A percentile compares a stretch with the other conserved stretches of the same genome.
phyloP scores from a whole-genome alignment of 1,140 invertebrate genomes.

The Zaprionus ornatus region DNA sequence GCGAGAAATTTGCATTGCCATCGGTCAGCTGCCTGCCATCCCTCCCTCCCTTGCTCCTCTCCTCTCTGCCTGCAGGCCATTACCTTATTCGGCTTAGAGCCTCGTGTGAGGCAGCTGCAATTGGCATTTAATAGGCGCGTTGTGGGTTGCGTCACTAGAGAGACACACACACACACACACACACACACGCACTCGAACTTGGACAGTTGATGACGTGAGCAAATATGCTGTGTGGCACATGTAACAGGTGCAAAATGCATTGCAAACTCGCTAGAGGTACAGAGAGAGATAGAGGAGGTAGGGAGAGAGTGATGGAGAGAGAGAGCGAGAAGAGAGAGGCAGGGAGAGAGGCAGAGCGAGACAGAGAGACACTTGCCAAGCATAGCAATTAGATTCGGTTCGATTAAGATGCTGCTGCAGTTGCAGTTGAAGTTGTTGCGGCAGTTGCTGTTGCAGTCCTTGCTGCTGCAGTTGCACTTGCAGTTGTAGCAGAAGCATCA shows the following conservation, averaged over 20 bases:
- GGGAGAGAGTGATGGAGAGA: background rate
- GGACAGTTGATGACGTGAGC: constrained; percentile 28
- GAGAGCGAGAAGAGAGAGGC: background rate
- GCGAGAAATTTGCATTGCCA: constrained; percentile 41
- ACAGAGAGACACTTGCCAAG: constrained; percentile 3
- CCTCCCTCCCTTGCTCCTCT: background rate
- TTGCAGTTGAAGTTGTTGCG: background rate
- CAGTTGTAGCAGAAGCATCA: background rate
- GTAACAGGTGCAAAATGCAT: constrained; percentile 43
- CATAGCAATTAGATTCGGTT: constrained; percentile 29
- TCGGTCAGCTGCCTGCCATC: constrained; percentile 2
- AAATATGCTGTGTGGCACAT: constrained; percentile 34
- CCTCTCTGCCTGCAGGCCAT: background rate
- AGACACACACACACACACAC: background rate
- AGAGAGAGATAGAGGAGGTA: background rate
- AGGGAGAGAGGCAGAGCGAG: background rate
- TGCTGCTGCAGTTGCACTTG: background rate
- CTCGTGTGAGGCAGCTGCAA: constrained; percentile 47
- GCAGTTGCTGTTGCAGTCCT: too few species aligned
- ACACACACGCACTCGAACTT: background rate
- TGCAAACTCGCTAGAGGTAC: background rate
- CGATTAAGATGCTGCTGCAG: constrained; percentile 20
- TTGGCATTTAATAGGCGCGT: constrained; percentile 58
- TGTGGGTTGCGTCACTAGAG: constrained; percentile 22
- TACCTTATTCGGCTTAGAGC: constrained; percentile 23